Conservation (phyloP, 1,140 invertebrate species). For the Drosophila pandora region DNA sequence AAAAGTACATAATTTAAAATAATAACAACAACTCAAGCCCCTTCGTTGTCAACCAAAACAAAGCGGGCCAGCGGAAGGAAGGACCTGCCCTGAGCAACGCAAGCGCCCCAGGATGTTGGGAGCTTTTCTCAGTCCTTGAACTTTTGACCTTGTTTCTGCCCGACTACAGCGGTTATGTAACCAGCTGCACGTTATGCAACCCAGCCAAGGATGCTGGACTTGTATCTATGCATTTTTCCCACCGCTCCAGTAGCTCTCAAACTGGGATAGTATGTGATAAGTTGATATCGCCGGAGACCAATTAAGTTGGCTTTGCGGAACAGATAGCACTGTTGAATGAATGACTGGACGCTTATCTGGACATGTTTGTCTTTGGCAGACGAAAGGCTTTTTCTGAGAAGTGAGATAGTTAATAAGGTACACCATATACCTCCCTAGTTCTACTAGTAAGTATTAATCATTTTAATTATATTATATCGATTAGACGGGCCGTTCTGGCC, state of each 20-base stretch:
- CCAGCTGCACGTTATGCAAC: slow-evolving; percentile 63
- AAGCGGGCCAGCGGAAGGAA: neutral
- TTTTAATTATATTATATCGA: slow-evolving; percentile 41
- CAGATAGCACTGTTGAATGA: slow-evolving; percentile 46
- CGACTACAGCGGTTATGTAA: slow-evolving; percentile 51
- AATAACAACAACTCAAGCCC: slow-evolving; percentile 53
- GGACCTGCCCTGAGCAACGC: slow-evolving; percentile 53
- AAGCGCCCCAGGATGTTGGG: slow-evolving; percentile 29
- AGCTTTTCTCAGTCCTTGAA: slow-evolving; percentile 78
- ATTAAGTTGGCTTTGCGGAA: slow-evolving; percentile 9
- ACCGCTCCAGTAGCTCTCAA: slow-evolving; percentile 33
- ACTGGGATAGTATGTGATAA: slow-evolving; percentile 23
- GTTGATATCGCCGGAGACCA: slow-evolving; percentile 10
- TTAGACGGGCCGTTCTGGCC: slow-evolving; percentile 33
- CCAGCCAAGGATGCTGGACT: slow-evolving; percentile 18
- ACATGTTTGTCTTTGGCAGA: slow-evolving; percentile 24
- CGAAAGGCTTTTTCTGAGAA: slow-evolving; percentile 12
- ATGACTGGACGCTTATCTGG: slow-evolving; percentile 56
- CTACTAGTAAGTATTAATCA: neutral
- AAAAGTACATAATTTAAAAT: slow-evolving; percentile 37
- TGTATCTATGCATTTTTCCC: neutral
- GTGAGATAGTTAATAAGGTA: neutral
- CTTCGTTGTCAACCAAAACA: slow-evolving; percentile 44
- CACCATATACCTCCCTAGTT: too few species aligned
- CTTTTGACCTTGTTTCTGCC: slow-evolving; percentile 72